Evolutionary conservation across 2,888 invertebrate species (phyloP).

Genomic region (Cephus spinipes): DNA sequence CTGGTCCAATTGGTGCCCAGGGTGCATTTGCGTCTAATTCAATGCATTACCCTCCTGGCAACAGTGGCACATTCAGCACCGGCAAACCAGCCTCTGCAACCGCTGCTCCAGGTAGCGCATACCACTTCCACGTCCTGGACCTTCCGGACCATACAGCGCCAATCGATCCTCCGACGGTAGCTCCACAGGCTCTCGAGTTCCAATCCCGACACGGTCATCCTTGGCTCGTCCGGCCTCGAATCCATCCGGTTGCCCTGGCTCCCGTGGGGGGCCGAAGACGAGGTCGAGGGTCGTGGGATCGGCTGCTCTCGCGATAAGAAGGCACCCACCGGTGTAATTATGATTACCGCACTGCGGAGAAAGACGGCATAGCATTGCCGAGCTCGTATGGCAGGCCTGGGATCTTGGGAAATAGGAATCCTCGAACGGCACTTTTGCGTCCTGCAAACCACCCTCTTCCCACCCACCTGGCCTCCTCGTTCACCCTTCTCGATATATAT

Average conservation of each 20-base stretch:
- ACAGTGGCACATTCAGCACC: constrained; percentile 31
- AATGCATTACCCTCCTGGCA: constrained; percentile 68
- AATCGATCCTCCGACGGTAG: background rate
- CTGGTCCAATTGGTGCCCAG: constrained; percentile 61
- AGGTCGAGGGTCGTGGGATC: constrained; percentile 36
- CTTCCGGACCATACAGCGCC: background rate
- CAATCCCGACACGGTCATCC: background rate
- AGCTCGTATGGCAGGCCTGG: constrained; percentile 61
- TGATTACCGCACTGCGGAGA: constrained; percentile 61
- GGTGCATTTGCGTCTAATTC: constrained; percentile 73
- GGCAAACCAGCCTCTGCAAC: constrained; percentile 35
- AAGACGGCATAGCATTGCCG: constrained; percentile 49
- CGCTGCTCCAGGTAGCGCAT: background rate
- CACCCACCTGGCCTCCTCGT: constrained; percentile 29
- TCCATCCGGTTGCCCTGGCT: background rate
- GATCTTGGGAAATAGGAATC: constrained; percentile 63
- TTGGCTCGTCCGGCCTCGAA: background rate
- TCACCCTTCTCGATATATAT: background rate
- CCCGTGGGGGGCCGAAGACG: background rate
- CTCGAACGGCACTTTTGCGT: constrained; percentile 63
- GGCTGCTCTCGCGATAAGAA: constrained; percentile 53
- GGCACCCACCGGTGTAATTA: constrained; percentile 64
- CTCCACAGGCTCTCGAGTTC: background rate
- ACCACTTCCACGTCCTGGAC: background rate
- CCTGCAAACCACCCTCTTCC: constrained; percentile 31